Evolutionary conservation across 2,113 vertebrate genomes (phyloP), one percentile per base, ranked within the genome.

Genomic region (Scomber scombrus): DNA sequence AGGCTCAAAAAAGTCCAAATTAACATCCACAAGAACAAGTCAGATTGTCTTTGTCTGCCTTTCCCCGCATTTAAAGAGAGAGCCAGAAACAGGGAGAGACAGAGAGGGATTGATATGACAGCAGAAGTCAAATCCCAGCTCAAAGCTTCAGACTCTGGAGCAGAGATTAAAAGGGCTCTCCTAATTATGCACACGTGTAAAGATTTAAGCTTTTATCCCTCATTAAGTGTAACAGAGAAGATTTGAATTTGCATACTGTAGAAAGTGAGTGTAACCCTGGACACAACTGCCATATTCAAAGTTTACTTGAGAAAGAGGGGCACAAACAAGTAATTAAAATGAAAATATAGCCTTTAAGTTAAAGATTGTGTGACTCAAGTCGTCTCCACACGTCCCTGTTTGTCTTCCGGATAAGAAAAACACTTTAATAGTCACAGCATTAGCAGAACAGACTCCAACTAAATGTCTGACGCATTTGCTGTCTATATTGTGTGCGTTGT

Each of bases 391-490:
- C 15, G n/a, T 51, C 40, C 26, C 15, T 43, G 61, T 82, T 91
- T 84, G 71, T 86, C 71, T 78, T 76, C 12, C 0, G 3, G 72
- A 89, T 76, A 81, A 89, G 78, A 84, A 68, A 76, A 54, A 56
- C 82, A 49, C 71, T 84, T 86, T 84, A 92, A 91, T 87, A 65
- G 85, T 73, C 77, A 15, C 29, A 76, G 62, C 71, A 73, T 83
- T 85, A 80, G 71, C 67, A 58, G 56, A 84, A 79, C 80, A 82
- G 63, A 70, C 81, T 77, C 61, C 56, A 62, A 88, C 84, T 89
- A 69, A 85, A 60, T 43, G 71, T 52, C 81, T 83, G 66, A 69
- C 64, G 72, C 63, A 58, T 74, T 57, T 51, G 16, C 74, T 70
- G 84, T 85, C 80, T 88, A 34, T 83, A 78, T 70, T 57, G 80